Base-by-base conservation (phyloP, 2,113 vertebrate genomes). In the Embiotoca jacksoni region DNA sequence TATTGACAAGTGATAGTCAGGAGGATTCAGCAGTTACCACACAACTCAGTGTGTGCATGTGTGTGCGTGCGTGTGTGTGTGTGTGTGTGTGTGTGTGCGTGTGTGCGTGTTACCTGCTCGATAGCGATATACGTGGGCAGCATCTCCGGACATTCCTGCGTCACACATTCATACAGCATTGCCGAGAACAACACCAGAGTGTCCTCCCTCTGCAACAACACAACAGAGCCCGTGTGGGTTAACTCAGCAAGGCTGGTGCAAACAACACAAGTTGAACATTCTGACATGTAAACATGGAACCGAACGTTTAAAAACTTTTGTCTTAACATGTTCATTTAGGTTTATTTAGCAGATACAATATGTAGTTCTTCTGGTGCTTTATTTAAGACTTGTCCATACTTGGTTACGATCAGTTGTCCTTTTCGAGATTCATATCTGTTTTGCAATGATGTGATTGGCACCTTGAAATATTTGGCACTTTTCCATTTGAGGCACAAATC, bases 111-210 rank as follows among this genome's bases (percentile, higher is more conserved):
- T 92, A 99, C 98, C 97, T 99, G 98, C 78, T 99, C 97, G 11
- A 98, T 97, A 0, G 97, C 97, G 1, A 99, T 96, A 82, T 99
- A 98, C 0, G 97, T 98, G 66, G 98, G 96, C 83, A 99, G 91
- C 97, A 99, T 99, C 92, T 99, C 98, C 0, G 97, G 97, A 64
- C 97, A 99, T 90, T 99, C 98, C 85, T 98, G 97, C 7, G 96
- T 97, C 67, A 99, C 98, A 9, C 98, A 99, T 78, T 99, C 98
- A 0, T 98, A 99, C 1, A 99, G 94, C 79, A 99, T 96, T 0
- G 97, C 96, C 7, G 97, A 98, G 90, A 98, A 97, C 50, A 99
- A 92, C 62, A 95, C 94, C 82, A 97, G 92, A 5, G 96, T 95
- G 70, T 97, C 97, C 75, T 95, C 96, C 86, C 96, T 97, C 98